phyloP scores from a whole-genome alignment of 2,888 invertebrate species.

The Dichetophora obliterata region DNA sequence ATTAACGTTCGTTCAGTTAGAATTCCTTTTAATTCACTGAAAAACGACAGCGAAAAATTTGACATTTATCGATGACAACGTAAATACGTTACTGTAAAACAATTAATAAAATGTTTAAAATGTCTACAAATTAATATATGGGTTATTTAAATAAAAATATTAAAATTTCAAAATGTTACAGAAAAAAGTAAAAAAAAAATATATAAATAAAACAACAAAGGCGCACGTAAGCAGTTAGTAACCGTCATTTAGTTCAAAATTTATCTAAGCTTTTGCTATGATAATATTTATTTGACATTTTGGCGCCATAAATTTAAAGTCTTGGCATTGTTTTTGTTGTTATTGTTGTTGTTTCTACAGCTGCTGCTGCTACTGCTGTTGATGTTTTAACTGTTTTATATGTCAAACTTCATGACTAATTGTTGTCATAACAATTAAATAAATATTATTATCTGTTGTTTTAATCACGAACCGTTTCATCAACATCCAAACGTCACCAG shows the following conservation, averaged over 20 bases:
- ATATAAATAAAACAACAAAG: too few relatives aligned
- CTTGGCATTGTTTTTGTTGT: background rate
- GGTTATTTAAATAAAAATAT: too few relatives aligned
- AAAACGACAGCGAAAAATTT: conserved; percentile 35
- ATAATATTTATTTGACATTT: conserved; percentile 12
- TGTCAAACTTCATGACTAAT: conserved; percentile 56
- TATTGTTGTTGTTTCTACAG: background rate
- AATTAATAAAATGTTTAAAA: background rate
- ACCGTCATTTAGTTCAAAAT: too few relatives aligned
- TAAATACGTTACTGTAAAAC: background rate
- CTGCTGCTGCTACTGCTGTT: background rate
- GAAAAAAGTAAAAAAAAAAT: too few relatives aligned
- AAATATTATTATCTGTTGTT: conserved; percentile 31
- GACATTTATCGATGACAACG: conserved; percentile 35
- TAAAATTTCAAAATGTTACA: background rate
- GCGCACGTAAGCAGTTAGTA: too few relatives aligned
- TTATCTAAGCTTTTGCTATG: background rate
- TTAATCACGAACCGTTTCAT: background rate
- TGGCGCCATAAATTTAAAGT: background rate
- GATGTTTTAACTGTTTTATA: background rate
- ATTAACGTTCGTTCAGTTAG: conserved; percentile 57
- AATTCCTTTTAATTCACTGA: background rate
- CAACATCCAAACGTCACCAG: conserved; percentile 3
- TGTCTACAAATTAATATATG: too few relatives aligned
- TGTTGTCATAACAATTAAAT: conserved; percentile 51